Percentiles rank a stretch among this genome's conserved stretches.
Evolutionary conservation across 2,797 vertebrate genomes (phyloP).

Genomic region (Pipistrellus kuhlii): DNA sequence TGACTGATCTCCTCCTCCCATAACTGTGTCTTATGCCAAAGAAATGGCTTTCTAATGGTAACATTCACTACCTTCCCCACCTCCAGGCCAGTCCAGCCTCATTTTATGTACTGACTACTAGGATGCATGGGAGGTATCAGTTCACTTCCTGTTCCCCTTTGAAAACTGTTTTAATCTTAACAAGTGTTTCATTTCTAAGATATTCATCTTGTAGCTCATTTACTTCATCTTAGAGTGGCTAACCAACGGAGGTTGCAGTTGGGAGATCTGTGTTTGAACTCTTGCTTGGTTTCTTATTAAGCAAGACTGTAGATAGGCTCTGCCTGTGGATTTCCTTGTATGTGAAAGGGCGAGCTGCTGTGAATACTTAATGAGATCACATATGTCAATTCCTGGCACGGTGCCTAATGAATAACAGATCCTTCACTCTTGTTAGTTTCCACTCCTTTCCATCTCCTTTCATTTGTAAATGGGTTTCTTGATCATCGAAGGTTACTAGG

Average conservation of each 20-base stretch:
- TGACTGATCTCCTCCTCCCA: neutral
- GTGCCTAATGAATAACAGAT: neutral
- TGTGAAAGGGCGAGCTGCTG: neutral
- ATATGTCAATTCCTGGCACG: neutral
- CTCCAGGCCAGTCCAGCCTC: neutral
- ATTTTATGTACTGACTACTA: neutral
- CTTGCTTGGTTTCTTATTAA: neutral
- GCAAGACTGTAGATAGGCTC: neutral
- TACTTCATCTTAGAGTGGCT: neutral
- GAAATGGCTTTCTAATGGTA: no score
- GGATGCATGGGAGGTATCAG: neutral
- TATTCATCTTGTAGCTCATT: neutral
- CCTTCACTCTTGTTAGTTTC: neutral
- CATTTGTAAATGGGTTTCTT: neutral
- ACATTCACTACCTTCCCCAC: neutral
- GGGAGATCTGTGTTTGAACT: neutral
- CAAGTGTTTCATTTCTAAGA: neutral
- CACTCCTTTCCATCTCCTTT: neutral
- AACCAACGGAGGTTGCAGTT: neutral
- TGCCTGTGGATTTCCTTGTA: neutral
- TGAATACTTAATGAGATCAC: neutral
- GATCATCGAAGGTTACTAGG: neutral
- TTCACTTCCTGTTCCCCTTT: neutral
- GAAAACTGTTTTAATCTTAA: slow-evolving; percentile 28
- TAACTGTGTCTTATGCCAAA: neutral